A percentile compares a stretch with the other conserved stretches of the same genome.
Conservation (phyloP, 1,140 invertebrate species). For the Glossosoma conforme region DNA sequence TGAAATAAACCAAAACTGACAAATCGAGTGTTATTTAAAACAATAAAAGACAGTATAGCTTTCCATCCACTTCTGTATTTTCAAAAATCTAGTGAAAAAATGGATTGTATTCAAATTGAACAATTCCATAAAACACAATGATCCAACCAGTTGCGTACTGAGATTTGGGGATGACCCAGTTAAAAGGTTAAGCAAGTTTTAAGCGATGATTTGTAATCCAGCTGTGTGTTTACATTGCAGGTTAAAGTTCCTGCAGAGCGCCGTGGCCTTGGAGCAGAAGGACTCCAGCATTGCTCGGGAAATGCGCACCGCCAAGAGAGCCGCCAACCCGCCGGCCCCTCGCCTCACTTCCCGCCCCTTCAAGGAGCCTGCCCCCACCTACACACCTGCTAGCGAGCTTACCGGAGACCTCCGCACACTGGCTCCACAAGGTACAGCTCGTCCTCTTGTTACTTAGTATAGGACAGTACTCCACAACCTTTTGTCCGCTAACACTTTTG, state of each 20-base stretch:
- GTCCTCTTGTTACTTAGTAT: no score
- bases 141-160: no score
- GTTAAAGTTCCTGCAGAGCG: conserved; percentile 17
- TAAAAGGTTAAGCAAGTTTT: no score
- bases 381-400: conserved; percentile 36
- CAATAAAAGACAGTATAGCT: no score
- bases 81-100: not conserved
- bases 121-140: not conserved
- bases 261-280: conserved; percentile 3
- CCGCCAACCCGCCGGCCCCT: conserved; percentile 29
- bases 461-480: no score
- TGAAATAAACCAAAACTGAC: no score
- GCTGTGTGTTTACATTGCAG: conserved; percentile 14
- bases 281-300: not conserved
- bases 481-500: no score
- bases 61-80: no score
- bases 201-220: no score
- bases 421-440: conserved; percentile 27
- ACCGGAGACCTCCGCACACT: conserved; percentile 41
- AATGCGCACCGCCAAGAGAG: conserved; percentile 1
- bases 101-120: not conserved
- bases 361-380: conserved; percentile 36
- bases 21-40: no score
- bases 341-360: conserved; percentile 37
- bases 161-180: no score